Evolutionary conservation across 2,797 vertebrate species (phyloP).

Genomic region (Allenopithecus nigroviridis): DNA sequence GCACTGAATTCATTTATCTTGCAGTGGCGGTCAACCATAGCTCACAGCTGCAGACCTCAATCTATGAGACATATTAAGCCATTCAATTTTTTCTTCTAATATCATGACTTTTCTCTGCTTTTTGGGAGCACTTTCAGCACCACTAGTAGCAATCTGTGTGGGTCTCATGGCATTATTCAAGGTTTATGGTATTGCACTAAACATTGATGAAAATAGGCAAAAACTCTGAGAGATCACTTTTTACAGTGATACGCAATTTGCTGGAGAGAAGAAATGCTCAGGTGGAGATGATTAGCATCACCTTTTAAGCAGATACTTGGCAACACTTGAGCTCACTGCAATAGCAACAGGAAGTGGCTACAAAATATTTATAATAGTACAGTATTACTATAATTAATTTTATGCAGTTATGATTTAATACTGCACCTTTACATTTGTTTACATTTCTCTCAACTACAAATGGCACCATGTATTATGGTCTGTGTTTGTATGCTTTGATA

Average conservation of each 20-base stretch:
- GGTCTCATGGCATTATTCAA: background rate
- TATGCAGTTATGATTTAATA: background rate
- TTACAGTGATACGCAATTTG: background rate
- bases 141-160: background rate
- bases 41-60: background rate
- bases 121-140: background rate
- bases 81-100: background rate
- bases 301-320: background rate
- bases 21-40: background rate
- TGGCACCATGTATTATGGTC: background rate
- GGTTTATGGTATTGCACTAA: background rate
- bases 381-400: background rate
- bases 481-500: background rate
- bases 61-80: background rate
- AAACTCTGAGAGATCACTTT: background rate
- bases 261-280: background rate
- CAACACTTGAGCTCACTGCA: background rate
- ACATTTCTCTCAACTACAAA: background rate
- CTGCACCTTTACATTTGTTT: background rate
- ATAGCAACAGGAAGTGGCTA: background rate
- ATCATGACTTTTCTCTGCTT: background rate
- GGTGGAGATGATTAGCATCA: background rate
- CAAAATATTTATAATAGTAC: background rate
- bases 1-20: background rate
- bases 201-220: background rate